Percentiles rank a stretch among this genome's conserved stretches.
Evolutionary conservation across 2,113 vertebrate species (phyloP).

Genomic region (Columba livia): DNA sequence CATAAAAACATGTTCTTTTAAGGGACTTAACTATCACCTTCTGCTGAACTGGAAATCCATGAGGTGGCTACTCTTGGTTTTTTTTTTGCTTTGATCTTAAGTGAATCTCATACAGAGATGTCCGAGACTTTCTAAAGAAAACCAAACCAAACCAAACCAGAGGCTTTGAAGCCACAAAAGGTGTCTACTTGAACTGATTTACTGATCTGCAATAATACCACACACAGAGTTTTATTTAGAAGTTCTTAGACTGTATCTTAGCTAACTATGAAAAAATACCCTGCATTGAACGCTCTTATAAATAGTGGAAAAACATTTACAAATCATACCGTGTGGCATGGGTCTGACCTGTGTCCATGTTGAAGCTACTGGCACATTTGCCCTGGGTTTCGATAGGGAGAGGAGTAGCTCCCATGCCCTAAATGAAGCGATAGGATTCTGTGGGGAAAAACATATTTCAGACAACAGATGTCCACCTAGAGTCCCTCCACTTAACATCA

Average conservation of each 20-base stretch:
- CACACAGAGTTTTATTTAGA: constrained; percentile 20
- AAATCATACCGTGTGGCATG: background rate
- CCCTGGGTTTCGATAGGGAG: background rate
- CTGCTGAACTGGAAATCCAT: background rate
- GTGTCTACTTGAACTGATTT: background rate
- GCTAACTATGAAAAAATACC: background rate
- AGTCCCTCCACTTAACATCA: fast-evolving
- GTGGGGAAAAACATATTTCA: background rate
- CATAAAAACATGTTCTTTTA: background rate
- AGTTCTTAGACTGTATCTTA: background rate
- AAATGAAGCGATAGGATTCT: background rate
- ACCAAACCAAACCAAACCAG: background rate
- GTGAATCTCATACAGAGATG: background rate
- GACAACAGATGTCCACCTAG: background rate
- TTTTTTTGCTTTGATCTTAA: background rate
- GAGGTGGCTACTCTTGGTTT: background rate
- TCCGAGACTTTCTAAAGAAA: background rate
- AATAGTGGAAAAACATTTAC: constrained; percentile 49
- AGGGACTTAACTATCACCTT: background rate
- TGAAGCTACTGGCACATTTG: background rate
- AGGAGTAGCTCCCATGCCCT: background rate
- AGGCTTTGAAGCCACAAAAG: background rate
- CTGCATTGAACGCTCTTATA: background rate
- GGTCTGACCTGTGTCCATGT: background rate
- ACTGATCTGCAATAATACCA: background rate